Percentiles rank a stretch among this genome's conserved stretches.
phyloP scores from a whole-genome alignment of 2,888 invertebrate genomes.

The Dorcus hopei region DNA sequence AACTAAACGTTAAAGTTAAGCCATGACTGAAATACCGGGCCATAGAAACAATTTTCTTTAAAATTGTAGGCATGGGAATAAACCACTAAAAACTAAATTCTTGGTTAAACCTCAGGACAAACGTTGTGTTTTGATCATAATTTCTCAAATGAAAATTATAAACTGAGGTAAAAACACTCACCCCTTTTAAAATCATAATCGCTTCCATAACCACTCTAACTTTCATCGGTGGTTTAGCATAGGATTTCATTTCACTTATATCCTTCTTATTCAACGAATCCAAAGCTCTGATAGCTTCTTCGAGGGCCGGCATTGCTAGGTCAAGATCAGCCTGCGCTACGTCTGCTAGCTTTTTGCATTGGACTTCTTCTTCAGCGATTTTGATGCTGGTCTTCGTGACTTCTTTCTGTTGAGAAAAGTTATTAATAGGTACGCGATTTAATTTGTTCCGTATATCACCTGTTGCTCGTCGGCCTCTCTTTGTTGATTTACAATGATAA shows the following conservation, averaged over 20 bases:
- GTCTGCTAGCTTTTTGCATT: slow-evolving; percentile 78
- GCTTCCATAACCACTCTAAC: slow-evolving; percentile 90
- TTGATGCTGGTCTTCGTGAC: slow-evolving; percentile 69
- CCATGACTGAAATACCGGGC: no score
- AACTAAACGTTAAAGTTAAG: no score
- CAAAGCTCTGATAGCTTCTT: slow-evolving; percentile 76
- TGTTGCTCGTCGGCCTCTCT: slow-evolving; percentile 78
- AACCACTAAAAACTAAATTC: no score
- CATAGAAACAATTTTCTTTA: no score
- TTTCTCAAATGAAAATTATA: no score
- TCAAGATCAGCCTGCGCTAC: slow-evolving; percentile 80
- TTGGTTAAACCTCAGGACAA: no score
- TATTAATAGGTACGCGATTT: not conserved
- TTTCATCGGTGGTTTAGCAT: slow-evolving; percentile 80
- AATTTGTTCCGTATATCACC: slow-evolving; percentile 20
- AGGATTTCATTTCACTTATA: slow-evolving; percentile 86
- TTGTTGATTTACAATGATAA: slow-evolving; percentile 75
- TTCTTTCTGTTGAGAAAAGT: slow-evolving; percentile 53
- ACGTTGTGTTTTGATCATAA: no score
- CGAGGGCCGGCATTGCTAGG: slow-evolving; percentile 81
- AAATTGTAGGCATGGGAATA: no score
- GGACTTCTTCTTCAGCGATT: slow-evolving; percentile 76
- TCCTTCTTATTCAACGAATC: slow-evolving; percentile 83
- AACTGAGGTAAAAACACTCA: slow-evolving; percentile 28
- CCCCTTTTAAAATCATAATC: slow-evolving; percentile 74